phyloP scores from a whole-genome alignment of 2,113 vertebrate genomes.

The Scytalopus superciliaris region DNA sequence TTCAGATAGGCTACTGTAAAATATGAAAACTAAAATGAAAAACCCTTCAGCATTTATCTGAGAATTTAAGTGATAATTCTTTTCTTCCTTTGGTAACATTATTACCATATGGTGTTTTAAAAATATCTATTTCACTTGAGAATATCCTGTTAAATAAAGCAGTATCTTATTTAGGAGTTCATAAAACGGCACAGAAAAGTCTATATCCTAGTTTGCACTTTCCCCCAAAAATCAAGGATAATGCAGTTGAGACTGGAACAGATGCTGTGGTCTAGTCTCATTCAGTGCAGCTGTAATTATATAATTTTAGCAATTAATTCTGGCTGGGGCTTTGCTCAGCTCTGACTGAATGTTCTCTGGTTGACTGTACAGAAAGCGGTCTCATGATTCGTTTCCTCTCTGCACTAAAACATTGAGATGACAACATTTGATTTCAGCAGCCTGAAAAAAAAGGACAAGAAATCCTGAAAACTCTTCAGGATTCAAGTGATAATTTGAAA shows the following conservation, averaged over 20 bases:
- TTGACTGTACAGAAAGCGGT: constrained; percentile 12
- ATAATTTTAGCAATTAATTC: constrained; percentile 60
- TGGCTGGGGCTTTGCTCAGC: constrained; percentile 9
- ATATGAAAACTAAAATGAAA: neutral
- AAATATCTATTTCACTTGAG: neutral
- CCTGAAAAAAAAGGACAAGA: neutral
- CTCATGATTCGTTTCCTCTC: neutral
- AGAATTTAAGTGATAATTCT: neutral
- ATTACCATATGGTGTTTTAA: neutral
- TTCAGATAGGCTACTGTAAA: neutral
- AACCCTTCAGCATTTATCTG: neutral
- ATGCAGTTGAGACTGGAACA: constrained; percentile 28
- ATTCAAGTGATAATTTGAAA: constrained; percentile 41
- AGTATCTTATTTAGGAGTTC: neutral
- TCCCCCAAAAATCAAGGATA: neutral
- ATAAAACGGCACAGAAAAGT: neutral
- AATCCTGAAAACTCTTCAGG: constrained; percentile 15
- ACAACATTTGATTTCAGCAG: neutral
- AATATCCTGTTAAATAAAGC: neutral
- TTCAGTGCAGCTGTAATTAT: constrained; percentile 50
- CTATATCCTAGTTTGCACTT: neutral
- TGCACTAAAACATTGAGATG: neutral
- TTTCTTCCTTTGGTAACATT: neutral
- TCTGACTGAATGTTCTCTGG: neutral
- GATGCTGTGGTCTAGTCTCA: constrained; percentile 34